Conservation (phyloP, 37 sponge, comb jelly and placozoan genomes). For the Trichoplax adhaerens region DNA sequence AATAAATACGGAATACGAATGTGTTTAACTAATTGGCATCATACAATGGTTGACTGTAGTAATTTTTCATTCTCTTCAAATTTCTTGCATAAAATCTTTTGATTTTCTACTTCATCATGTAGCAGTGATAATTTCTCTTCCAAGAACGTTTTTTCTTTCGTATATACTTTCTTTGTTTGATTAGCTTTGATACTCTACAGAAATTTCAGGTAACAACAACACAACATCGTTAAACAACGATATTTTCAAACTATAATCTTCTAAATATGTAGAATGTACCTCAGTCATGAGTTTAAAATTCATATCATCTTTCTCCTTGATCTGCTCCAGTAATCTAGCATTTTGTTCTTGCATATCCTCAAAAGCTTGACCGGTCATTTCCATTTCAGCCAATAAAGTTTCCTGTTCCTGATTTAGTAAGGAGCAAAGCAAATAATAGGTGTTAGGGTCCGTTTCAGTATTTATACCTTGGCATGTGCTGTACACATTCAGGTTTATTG, state of each 20-base stretch:
- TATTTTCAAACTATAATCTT: no score
- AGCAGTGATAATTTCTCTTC: constrained; percentile 20
- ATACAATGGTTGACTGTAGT: constrained; percentile 28
- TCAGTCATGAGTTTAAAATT: constrained; percentile 97
- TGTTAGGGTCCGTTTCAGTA: no score
- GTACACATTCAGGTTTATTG: no score
- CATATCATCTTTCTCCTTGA: constrained; percentile 96
- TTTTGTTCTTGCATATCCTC: constrained; percentile 94
- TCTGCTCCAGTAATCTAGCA: constrained; percentile 62
- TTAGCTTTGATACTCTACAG: constrained; percentile 7
- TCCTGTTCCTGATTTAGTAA: constrained; percentile 1
- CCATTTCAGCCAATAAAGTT: constrained; percentile 81
- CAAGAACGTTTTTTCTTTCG: constrained; percentile 6
- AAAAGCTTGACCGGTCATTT: constrained; percentile 74
- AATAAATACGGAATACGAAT: neutral
- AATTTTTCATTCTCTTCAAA: constrained; percentile 67
- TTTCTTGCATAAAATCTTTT: constrained; percentile 31
- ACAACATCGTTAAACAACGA: neutral
- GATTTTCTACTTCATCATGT: constrained; percentile 33
- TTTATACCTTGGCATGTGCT: no score
- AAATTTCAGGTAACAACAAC: neutral
- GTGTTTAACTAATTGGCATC: neutral
- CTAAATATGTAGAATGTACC: neutral
- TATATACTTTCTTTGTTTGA: constrained; percentile 29
- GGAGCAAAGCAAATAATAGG: no score